Conservation (phyloP, 37 sponge, comb jelly and placozoan species). For the Chondrilla cf. caribensis region DNA sequence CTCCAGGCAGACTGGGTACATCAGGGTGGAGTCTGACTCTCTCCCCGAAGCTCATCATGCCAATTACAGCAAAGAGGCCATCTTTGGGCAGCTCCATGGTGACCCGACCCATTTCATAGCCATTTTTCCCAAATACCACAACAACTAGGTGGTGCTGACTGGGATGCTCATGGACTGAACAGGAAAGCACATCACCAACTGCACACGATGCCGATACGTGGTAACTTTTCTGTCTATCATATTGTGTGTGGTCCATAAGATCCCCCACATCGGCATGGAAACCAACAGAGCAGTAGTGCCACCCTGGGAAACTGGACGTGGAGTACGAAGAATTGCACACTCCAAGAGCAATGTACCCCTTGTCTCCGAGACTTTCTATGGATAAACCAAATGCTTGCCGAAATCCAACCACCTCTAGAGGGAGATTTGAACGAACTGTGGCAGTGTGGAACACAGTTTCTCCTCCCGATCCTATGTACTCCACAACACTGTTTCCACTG, state of each 20-base stretch:
- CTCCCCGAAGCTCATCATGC: slow-evolving; percentile 58
- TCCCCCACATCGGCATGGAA: slow-evolving; percentile 59
- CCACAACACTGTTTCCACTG: not conserved
- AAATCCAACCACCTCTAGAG: not conserved
- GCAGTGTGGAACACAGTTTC: not conserved
- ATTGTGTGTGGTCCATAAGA: slow-evolving; percentile 26
- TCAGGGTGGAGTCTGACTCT: slow-evolving; percentile 27
- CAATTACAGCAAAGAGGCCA: slow-evolving; percentile 61
- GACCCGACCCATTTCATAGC: not conserved
- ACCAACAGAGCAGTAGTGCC: slow-evolving; percentile 50
- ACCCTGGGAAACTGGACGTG: slow-evolving; percentile 54
- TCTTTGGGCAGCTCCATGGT: slow-evolving; percentile 25
- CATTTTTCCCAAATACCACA: slow-evolving; percentile 50
- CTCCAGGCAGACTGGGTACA: not conserved
- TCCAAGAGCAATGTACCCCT: slow-evolving; percentile 50
- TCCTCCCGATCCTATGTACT: slow-evolving; percentile 7
- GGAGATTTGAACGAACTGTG: not conserved
- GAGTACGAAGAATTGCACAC: slow-evolving; percentile 52
- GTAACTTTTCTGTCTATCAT: slow-evolving; percentile 14
- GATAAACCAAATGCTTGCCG: slow-evolving; percentile 14
- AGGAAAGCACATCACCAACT: slow-evolving; percentile 40
- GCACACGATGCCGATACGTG: slow-evolving; percentile 10
- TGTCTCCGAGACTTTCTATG: slow-evolving; percentile 40
- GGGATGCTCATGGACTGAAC: slow-evolving; percentile 19
- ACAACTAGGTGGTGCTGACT: not conserved